Evolutionary conservation across 1,140 invertebrate species (phyloP).

Genomic region (Drosophila mojavensis): DNA sequence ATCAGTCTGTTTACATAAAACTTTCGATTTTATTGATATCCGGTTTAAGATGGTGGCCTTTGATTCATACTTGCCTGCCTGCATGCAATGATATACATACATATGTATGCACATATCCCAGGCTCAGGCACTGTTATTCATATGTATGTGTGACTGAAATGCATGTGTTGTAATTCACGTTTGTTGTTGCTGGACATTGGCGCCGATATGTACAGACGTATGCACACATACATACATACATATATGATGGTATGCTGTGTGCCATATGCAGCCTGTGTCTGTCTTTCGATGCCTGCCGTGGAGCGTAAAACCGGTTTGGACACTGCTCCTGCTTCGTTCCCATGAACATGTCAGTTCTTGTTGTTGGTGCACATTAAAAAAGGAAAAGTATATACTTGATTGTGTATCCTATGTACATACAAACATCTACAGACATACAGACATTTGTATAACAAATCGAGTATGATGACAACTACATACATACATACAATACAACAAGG

Average conservation of each 20-base stretch:
- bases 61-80: neutral
- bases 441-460: neutral
- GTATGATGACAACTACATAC: too few species aligned
- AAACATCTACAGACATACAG: too few species aligned
- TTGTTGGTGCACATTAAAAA: conserved; percentile 57
- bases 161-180: conserved; percentile 18
- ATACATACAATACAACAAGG: too few species aligned
- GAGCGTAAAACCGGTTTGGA: conserved; percentile 67
- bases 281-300: conserved; percentile 55
- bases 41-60: conserved; percentile 56
- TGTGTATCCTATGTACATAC: conserved; percentile 5
- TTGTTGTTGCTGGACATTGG: conserved; percentile 15
- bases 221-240: neutral
- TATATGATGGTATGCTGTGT: conserved; percentile 12
- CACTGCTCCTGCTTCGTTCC: conserved; percentile 46
- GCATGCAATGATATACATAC: neutral
- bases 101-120: neutral
- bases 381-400: conserved; percentile 55
- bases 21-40: conserved; percentile 78
- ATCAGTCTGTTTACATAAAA: conserved; percentile 53
- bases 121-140: neutral
- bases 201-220: conserved; percentile 19
- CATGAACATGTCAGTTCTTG: conserved; percentile 37
- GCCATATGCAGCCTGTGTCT: conserved; percentile 47
- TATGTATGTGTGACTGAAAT: conserved; percentile 1